Percentiles rank a stretch among this genome's conserved stretches.
Evolutionary conservation across 2,113 vertebrate species (phyloP).

Genomic region (Phoenicopterus ruber): DNA sequence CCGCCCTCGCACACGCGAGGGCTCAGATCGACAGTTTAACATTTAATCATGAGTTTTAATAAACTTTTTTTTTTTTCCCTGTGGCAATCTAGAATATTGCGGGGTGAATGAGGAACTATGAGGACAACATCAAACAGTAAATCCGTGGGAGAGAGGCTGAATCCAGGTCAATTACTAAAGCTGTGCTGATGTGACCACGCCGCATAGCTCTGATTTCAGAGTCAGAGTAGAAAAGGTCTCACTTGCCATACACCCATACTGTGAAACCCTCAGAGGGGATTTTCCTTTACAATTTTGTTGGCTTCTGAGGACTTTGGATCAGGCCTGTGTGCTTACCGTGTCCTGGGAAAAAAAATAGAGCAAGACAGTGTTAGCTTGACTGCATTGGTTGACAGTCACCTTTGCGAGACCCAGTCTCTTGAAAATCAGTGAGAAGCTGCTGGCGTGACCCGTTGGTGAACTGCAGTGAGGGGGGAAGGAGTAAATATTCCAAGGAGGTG

Average conservation of each 20-base stretch:
- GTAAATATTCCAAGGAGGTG: slow-evolving; percentile 12
- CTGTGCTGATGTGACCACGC: background rate
- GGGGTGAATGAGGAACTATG: background rate
- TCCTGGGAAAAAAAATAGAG: background rate
- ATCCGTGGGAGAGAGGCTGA: background rate
- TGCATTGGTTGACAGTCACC: background rate
- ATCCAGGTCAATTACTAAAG: background rate
- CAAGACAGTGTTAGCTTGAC: background rate
- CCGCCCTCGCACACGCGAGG: background rate
- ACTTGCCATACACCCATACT: background rate
- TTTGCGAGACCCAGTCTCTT: background rate
- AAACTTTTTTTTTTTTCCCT: background rate
- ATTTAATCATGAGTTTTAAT: background rate
- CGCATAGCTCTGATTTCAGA: background rate
- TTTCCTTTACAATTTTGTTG: background rate
- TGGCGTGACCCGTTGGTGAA: background rate
- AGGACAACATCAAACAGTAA: background rate
- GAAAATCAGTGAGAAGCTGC: slow-evolving; percentile 19
- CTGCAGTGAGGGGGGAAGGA: background rate
- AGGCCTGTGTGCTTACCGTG: background rate
- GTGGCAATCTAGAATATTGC: background rate
- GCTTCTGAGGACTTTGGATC: background rate
- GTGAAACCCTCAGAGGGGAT: background rate
- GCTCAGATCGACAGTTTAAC: background rate
- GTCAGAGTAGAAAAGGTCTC: background rate